A percentile compares a stretch with the other conserved stretches of the same genome.
Conservation (phyloP, 2,888 invertebrate species). For the Diaphora mendica region DNA sequence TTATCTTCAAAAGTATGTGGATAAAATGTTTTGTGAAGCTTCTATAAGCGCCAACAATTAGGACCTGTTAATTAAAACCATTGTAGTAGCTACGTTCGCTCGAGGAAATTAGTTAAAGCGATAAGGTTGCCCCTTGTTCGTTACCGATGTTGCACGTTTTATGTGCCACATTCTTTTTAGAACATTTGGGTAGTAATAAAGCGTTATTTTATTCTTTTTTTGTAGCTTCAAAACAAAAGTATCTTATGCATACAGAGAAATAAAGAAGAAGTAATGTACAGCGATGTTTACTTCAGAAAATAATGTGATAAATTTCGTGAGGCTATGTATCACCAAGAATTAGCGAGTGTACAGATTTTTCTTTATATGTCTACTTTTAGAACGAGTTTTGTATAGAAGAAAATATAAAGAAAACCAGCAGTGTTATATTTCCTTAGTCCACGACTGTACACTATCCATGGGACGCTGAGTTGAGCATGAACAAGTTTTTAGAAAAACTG, state of each 20-base stretch:
- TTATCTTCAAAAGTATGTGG: not conserved
- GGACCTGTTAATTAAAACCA: not conserved
- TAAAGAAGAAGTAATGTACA: not conserved
- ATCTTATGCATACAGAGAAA: not conserved
- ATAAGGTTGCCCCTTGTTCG: not conserved
- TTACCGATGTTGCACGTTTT: not conserved
- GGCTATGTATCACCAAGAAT: too few relatives aligned
- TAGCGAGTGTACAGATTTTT: too few relatives aligned
- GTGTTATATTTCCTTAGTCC: too few relatives aligned
- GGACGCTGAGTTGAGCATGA: too few relatives aligned
- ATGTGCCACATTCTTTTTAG: not conserved
- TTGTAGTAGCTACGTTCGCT: not conserved
- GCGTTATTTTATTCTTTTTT: not conserved
- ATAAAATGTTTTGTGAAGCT: slow-evolving; percentile 1
- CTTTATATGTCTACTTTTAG: too few relatives aligned
- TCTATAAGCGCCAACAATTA: not conserved
- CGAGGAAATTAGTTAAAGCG: not conserved
- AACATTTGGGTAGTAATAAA: not conserved
- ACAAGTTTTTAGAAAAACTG: too few relatives aligned
- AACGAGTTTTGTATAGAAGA: too few relatives aligned
- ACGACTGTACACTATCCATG: too few relatives aligned
- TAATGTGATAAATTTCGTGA: too few relatives aligned
- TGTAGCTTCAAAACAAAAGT: not conserved
- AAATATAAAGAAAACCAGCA: too few relatives aligned
- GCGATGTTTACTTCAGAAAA: not conserved